Conservation (phyloP, 2,888 invertebrate genomes). For the Hypsopygia costalis region DNA sequence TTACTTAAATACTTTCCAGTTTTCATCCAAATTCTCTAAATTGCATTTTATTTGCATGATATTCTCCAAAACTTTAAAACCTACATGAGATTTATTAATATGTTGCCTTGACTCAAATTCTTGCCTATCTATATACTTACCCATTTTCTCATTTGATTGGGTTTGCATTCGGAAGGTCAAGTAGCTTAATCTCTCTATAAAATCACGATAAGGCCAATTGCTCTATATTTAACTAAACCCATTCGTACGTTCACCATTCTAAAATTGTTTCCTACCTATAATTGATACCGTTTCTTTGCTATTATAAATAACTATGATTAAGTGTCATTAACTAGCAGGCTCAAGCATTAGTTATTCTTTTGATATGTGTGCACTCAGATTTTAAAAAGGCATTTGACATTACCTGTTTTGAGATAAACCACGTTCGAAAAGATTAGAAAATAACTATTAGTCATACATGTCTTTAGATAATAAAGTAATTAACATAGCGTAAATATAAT, state of each 20-base stretch:
- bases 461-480: too few relatives aligned
- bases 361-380: too few relatives aligned
- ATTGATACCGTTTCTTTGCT: constrained; percentile 3
- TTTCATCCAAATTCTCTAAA: too few relatives aligned
- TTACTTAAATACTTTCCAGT: too few relatives aligned
- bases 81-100: background rate
- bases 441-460: too few relatives aligned
- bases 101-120: background rate
- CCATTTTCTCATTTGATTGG: background rate
- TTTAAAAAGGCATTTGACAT: too few relatives aligned
- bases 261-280: constrained; percentile 8
- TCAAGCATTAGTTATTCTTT: background rate
- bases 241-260: background rate
- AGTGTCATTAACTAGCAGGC: background rate
- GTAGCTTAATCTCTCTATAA: background rate
- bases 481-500: too few relatives aligned
- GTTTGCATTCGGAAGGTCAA: background rate
- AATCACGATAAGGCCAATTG: background rate
- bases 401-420: too few relatives aligned
- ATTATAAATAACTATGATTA: background rate
- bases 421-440: too few relatives aligned
- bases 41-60: too few relatives aligned
- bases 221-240: background rate
- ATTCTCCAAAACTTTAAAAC: too few relatives aligned
- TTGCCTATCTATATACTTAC: background rate